These are phyloP conservation scores for Spilogale gracilis DNA, from an alignment of 2,113 vertebrate genomes.

Conservation along the genomic window DNA sequence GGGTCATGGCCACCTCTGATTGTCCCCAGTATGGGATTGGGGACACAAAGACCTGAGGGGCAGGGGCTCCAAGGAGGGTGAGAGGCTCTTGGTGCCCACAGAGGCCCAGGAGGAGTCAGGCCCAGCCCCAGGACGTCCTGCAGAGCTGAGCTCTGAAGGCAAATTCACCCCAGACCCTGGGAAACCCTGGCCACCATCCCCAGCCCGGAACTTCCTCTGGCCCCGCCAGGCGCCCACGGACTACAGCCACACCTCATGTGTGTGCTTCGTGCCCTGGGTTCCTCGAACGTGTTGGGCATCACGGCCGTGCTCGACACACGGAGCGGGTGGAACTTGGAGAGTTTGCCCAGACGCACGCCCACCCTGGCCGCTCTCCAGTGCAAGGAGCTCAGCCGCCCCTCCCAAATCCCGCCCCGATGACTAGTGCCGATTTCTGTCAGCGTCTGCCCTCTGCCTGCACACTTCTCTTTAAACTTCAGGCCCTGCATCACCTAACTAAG, in stretches of 20 bases:
- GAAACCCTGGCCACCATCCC: not conserved
- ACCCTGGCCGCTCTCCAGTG: not conserved
- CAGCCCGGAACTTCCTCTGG: not conserved
- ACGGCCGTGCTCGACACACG: accelerated
- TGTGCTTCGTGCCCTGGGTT: accelerated
- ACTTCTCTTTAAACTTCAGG: constrained; percentile 60
- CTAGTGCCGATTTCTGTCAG: constrained; percentile 1
- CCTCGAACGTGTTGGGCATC: accelerated
- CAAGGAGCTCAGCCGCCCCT: constrained; percentile 36
- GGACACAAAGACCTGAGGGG: not conserved
- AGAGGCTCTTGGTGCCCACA: accelerated
- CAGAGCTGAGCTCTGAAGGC: not conserved
- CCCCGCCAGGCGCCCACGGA: accelerated
- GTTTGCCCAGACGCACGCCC: accelerated
- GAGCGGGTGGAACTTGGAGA: no score
- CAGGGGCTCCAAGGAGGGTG: not conserved
- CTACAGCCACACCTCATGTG: accelerated
- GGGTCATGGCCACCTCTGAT: not conserved
- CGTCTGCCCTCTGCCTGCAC: constrained; percentile 15
- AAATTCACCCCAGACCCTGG: not conserved
- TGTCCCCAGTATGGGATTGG: not conserved
- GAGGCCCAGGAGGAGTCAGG: not conserved
- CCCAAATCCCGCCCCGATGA: not conserved
- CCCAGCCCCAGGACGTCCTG: no score
- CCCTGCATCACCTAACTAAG: not conserved